Evolutionary conservation across 2,888 invertebrate species (phyloP), one percentile per base, ranked within the genome.

Genomic region (Ypsolopha scabrella): DNA sequence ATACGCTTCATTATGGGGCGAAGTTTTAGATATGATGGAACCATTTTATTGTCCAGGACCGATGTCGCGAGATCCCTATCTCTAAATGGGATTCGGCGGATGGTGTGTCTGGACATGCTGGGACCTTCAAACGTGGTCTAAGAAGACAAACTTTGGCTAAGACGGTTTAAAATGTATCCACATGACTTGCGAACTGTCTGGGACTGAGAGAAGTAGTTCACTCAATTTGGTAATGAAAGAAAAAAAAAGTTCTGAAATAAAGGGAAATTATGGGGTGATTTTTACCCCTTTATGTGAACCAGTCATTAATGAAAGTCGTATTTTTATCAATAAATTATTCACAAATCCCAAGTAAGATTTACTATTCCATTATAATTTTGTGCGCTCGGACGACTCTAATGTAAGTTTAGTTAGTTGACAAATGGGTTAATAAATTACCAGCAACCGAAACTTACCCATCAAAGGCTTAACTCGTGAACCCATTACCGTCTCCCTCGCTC

Each of bases 21-120:
- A 86, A 86, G 72, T 85, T 86, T 85, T 80, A 80, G 86, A 85
- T 86, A 85, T 86, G 86, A 85, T 83, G 82, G 79, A 80, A 80
- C 80, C 72, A 74, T 83, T 86, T 85, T 85, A 86, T 83, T 85
- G 86, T 85, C 79, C 80, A 76, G 50, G 41, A 50, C 79, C 80
- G 77, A 82, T 82, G 81, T 83, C 78, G 80, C 80, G 79, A 80
- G 85, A 83, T 85, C 73, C 60, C 75, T 85, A 86, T 86, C 85
- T 73, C 70, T 83, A 86, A 24, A 85, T 83, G 74, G 78, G 76
- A 72, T 82, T 77, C 67, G 70, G 71, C 72, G 69, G 68, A 24
- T 14, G 38, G 52, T 35, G 45, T 51, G 48, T 52, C 51, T 44
- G 41, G 34, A 11, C 46, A 35, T 6, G 9, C 11, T 46, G 46